A percentile compares a stretch with the other conserved stretches of the same genome.
Conservation (phyloP, 2,113 vertebrate genomes). For the Sylvicapra grimmia region DNA sequence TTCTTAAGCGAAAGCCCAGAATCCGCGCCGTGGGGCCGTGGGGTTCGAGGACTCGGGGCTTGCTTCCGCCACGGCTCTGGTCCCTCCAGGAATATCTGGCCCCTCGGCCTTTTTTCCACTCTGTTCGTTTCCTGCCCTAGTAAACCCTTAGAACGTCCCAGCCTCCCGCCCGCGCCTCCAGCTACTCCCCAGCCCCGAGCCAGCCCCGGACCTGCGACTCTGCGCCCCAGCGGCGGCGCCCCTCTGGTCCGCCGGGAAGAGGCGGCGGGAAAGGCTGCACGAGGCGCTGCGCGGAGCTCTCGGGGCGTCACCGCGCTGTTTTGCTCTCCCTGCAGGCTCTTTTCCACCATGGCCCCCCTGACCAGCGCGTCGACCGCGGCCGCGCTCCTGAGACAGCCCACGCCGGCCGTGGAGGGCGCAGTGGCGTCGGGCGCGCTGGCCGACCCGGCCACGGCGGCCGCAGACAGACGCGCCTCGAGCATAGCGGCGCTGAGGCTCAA, state of each 20-base stretch:
- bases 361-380: conserved; percentile 94
- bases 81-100: neutral
- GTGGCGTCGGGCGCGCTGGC: conserved; percentile 81
- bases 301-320: conserved; percentile 52
- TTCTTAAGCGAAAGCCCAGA: neutral
- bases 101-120: neutral
- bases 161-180: neutral
- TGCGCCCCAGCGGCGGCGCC: neutral
- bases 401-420: conserved; percentile 85
- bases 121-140: neutral
- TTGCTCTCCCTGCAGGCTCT: conserved; percentile 84
- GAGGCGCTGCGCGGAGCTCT: neutral
- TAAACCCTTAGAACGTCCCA: neutral
- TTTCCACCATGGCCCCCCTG: conserved; percentile 94
- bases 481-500: conserved; percentile 96
- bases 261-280: neutral
- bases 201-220: neutral
- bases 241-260: neutral
- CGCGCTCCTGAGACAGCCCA: conserved; percentile 90
- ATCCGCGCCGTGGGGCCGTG: neutral
- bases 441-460: conserved; percentile 85
- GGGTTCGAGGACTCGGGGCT: neutral
- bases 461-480: conserved; percentile 94
- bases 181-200: neutral
- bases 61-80: neutral